Base-by-base conservation (phyloP, 2,888 invertebrate genomes). In the Meghimatium bilineatum region DNA sequence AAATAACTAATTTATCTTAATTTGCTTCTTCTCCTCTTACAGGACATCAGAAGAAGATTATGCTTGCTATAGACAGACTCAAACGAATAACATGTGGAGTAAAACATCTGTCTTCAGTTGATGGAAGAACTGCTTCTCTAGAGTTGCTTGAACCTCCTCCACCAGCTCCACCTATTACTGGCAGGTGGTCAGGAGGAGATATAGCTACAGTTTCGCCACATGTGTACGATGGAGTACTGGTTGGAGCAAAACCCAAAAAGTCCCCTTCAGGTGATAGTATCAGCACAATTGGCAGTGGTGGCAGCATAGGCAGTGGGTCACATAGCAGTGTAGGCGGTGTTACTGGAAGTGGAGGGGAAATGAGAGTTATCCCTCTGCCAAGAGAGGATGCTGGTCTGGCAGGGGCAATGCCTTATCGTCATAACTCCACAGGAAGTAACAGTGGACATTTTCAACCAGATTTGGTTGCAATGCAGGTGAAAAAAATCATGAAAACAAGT, bases 11-110 rank as follows among this genome's bases (percentile, higher is more conserved):
- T 3, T n/a, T 10, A n/a, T n/a, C 23, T n/a, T 23, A 2, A 56
- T 56, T 12, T 56, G 14, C 49, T 52, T 82, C 26, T 94, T 44
- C 12, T 44, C 6, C 26, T 66, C n/a, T 26, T 91, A 94, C 97
- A 92, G 99, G 99, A 52, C 99, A 99, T 94, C 99, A 99, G 95
- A 99, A 99, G 95, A 98, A 99, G 95, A 96, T 99, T 89, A 96
- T 98, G 92, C 95, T 99, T 92, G 99, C 99, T 86, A 98, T 99
- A 90, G 99, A 99, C 94, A 95, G 98, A 94, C 96, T 99, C 80
- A 98, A 98, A 94, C 97, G 98, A 93, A 97, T 93, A 23, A 88
- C 89, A 85, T 87, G 90, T 36, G 90, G 90, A 56, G 84, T 88
- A 10, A 92, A 91, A 78, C 89, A 92, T 12, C 87, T 91, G 82